Conservation (phyloP, 2,113 vertebrate species). For the Tachuris rubrigastra region DNA sequence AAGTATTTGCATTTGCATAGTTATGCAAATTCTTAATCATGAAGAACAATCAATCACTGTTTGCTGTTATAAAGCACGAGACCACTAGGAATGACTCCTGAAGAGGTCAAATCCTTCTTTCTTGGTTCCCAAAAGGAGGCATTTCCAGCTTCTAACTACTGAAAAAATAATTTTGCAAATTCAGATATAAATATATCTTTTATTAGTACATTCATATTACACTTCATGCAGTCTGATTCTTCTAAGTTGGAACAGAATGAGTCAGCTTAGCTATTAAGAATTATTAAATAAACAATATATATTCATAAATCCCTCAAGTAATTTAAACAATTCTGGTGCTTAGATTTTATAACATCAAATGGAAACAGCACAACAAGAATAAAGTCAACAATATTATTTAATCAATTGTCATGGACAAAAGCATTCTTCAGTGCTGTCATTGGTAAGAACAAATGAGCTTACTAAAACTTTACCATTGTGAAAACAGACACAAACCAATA, state of each 20-base stretch:
- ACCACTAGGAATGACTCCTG: background rate
- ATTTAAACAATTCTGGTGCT: background rate
- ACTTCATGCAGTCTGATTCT: background rate
- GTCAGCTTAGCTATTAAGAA: background rate
- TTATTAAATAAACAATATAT: background rate
- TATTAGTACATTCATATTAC: background rate
- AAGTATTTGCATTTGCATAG: background rate
- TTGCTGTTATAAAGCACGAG: background rate
- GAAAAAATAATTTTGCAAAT: background rate
- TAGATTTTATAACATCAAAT: background rate
- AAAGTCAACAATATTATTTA: background rate
- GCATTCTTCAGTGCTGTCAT: background rate
- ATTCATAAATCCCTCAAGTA: background rate
- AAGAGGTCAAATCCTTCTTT: background rate
- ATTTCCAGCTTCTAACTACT: background rate
- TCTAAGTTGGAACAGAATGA: background rate
- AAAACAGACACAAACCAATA: background rate
- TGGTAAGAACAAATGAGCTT: background rate
- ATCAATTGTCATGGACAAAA: background rate
- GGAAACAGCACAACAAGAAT: background rate
- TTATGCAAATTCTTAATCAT: background rate
- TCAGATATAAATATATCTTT: constrained; percentile 1
- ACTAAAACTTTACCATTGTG: background rate
- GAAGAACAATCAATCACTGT: background rate
- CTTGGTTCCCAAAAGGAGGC: background rate